Evolutionary conservation across 2,113 vertebrate species (phyloP), one percentile per base, ranked within the genome.

Genomic region (Urocolius indicus): DNA sequence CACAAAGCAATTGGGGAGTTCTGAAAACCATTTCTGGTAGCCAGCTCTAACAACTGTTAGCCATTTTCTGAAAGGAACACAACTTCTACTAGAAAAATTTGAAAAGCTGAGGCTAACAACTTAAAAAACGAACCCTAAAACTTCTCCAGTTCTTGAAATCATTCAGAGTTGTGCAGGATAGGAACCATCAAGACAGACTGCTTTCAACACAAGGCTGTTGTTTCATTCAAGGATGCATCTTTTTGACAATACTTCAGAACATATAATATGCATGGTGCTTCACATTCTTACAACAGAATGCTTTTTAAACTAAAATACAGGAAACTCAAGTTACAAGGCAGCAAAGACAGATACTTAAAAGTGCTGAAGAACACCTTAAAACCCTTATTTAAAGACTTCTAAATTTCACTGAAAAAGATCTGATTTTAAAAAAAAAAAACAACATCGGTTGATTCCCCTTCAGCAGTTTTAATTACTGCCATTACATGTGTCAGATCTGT

Each of bases 161-260:
- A 10, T 32, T 65, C 21, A 16, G 29, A 77, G 71, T 29, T 79
- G 23, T 72, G 36, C 11, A 91, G 66, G 67, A 65, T 29, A 72
- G 46, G 36, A 78, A 23, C 21, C 1, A 0, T 32, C n/a, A 76
- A 26, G 62, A 54, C 49, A 20, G 32, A 87, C 41, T 3, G 13
- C 5, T 85, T 66, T 16, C 0, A 10, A 84, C 65, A 38, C 1
- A 1, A 46, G 2, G n/a, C 45, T 32, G 34, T 17, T 26, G 54
- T 58, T 85, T 79, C 71, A 51, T 7, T 87, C 80, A 46, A 75
- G 1, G 2, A 32, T 18, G 66, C 65, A 91, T 78, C 62, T 52
- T 88, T 77, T 9, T 89, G 95, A 87, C 87, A 93, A 55, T 11
- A 38, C 71, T 82, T 87, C 79, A 93, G 63, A 94, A 90, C 22